Conservation (phyloP, 2,888 invertebrate species). For the Quadroppia sp. region DNA sequence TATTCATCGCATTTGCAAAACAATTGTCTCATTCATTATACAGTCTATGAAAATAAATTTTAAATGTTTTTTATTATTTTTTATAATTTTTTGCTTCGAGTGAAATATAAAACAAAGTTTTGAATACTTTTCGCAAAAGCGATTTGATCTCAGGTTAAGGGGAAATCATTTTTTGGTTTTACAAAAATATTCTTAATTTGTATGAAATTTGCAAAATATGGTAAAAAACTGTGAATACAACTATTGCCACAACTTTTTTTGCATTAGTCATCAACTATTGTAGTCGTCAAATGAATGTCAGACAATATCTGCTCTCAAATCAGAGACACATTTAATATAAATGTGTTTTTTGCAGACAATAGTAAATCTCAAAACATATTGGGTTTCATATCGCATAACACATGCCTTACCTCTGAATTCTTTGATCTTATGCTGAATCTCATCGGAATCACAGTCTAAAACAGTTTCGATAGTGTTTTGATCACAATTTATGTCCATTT, state of each 20-base stretch:
- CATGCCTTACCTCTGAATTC: conserved; percentile 10
- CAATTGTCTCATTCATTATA: background rate
- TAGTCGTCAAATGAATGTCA: background rate
- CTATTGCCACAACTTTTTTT: background rate
- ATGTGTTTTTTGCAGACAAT: no score
- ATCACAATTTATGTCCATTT: conserved; percentile 18
- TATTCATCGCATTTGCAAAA: background rate
- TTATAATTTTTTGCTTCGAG: background rate
- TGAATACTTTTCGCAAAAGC: background rate
- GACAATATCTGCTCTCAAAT: background rate
- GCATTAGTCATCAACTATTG: conserved; percentile 1
- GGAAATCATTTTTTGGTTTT: no score
- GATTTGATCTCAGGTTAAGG: background rate
- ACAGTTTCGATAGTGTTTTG: background rate
- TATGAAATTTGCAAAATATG: no score
- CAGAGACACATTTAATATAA: no score
- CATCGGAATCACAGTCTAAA: background rate
- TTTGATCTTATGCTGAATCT: background rate
- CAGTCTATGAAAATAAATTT: background rate
- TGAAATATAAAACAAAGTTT: background rate
- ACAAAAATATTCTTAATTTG: no score
- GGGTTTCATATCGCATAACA: background rate
- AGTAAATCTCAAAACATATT: no score
- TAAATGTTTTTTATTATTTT: background rate
- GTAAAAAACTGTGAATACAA: background rate